phyloP scores from a whole-genome alignment of 2,888 invertebrate species.

The Apomyelois bistriatella region DNA sequence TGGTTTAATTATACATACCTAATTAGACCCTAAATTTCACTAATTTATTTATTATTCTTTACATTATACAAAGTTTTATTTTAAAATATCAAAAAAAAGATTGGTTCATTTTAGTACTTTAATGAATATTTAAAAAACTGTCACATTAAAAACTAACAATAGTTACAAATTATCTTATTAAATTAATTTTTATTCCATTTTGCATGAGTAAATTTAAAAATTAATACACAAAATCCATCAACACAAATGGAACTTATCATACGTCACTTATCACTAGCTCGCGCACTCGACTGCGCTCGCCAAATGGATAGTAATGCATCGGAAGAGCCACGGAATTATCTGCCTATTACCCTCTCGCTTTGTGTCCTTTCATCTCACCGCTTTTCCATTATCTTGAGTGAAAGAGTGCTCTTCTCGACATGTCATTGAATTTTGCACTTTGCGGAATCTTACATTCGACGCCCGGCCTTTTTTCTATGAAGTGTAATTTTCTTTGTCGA shows the following conservation, averaged over 20 bases:
- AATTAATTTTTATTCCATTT: too few species aligned
- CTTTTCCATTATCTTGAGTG: constrained; percentile 50
- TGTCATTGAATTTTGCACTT: constrained; percentile 30
- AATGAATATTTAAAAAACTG: too few species aligned
- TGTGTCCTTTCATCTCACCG: constrained; percentile 61
- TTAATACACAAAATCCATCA: not conserved
- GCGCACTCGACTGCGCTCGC: constrained; percentile 24
- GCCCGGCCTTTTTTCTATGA: not conserved
- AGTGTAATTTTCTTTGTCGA: not conserved
- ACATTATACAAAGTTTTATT: too few species aligned
- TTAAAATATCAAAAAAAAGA: too few species aligned
- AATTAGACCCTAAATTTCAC: too few species aligned
- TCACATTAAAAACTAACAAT: too few species aligned
- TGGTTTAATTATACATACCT: too few species aligned
- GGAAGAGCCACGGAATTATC: constrained; percentile 61
- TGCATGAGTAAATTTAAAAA: not conserved
- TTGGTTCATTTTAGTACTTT: too few species aligned
- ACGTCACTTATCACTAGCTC: constrained; percentile 4
- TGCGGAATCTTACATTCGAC: not conserved
- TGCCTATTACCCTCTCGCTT: constrained; percentile 76
- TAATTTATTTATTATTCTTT: too few species aligned
- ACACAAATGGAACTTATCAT: constrained; percentile 17
- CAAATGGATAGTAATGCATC: constrained; percentile 69
- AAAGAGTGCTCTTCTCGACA: constrained; percentile 27
- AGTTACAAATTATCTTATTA: too few species aligned